phyloP scores from a whole-genome alignment of 2,113 vertebrate genomes.

The Cygnus atratus region DNA sequence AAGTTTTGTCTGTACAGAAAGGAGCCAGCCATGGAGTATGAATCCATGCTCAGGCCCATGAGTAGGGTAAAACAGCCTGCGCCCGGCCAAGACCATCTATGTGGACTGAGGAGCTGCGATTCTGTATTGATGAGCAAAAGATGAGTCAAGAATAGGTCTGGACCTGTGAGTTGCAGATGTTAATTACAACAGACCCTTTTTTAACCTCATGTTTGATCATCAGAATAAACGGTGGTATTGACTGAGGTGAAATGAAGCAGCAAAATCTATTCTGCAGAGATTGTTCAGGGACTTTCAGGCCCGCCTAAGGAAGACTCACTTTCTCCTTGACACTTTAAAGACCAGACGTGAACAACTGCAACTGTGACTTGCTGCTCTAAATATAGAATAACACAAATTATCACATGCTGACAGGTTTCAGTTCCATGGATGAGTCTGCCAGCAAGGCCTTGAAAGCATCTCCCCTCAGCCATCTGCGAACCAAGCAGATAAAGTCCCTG shows the following conservation, averaged over 20 bases:
- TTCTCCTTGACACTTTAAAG: slow-evolving; percentile 54
- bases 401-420: slow-evolving; percentile 42
- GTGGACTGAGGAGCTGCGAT: neutral
- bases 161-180: neutral
- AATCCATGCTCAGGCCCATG: neutral
- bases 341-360: slow-evolving; percentile 5
- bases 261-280: neutral
- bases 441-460: slow-evolving; percentile 34
- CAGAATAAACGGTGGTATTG: neutral
- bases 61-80: neutral
- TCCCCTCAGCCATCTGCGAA: neutral
- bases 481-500: neutral
- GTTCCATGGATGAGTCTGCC: slow-evolving; percentile 43
- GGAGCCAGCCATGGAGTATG: neutral
- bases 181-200: neutral
- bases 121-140: neutral
- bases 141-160: neutral
- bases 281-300: neutral
- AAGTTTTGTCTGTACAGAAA: neutral
- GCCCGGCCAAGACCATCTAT: neutral
- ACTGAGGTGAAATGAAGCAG: neutral
- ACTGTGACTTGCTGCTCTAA: slow-evolving; percentile 39
- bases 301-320: slow-evolving; percentile 31
- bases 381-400: slow-evolving; percentile 62
- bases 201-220: neutral